A percentile compares a stretch with the other conserved stretches of the same genome.
Conservation (phyloP, 2,888 invertebrate species). For the Theristus sp. region DNA sequence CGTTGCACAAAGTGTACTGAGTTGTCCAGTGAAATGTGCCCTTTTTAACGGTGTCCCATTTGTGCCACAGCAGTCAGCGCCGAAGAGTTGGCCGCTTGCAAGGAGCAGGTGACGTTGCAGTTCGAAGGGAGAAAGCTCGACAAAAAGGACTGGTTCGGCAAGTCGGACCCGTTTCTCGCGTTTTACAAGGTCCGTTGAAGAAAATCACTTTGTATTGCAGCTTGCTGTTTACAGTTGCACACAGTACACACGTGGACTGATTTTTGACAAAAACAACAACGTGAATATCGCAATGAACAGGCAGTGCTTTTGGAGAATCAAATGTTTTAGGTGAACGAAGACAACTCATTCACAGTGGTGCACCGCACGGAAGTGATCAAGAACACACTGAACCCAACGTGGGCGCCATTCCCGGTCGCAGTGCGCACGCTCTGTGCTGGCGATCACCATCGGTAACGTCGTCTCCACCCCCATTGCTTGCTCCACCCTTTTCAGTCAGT, state of each 20-base stretch:
- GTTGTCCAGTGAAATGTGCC: too few species aligned
- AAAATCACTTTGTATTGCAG: too few species aligned
- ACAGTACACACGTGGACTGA: too few species aligned
- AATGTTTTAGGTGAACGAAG: too few species aligned
- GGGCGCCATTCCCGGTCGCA: slow-evolving; percentile 37
- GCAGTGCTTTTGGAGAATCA: too few species aligned
- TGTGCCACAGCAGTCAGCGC: slow-evolving; percentile 6
- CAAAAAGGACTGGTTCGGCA: slow-evolving; percentile 22
- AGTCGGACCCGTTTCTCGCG: slow-evolving; percentile 21
- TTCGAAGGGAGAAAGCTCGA: slow-evolving; percentile 23
- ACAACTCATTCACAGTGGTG: slow-evolving; percentile 23
- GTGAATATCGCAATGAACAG: slow-evolving; percentile 22
- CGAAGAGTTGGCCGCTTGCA: slow-evolving; percentile 9
- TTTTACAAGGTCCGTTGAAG: slow-evolving; percentile 15
- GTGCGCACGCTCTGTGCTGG: slow-evolving; percentile 37
- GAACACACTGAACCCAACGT: slow-evolving; percentile 39
- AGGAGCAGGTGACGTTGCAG: slow-evolving; percentile 32
- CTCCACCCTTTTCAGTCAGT: too few species aligned
- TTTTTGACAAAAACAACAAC: too few species aligned
- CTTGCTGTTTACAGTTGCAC: too few species aligned
- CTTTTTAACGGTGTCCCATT: neutral
- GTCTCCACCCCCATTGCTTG: too few species aligned
- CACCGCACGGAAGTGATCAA: slow-evolving; percentile 38
- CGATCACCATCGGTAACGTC: slow-evolving; percentile 12
- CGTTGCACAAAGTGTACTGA: too few species aligned